Base-by-base conservation (phyloP, 2,113 vertebrate species). In the Pluvianellus socialis region DNA sequence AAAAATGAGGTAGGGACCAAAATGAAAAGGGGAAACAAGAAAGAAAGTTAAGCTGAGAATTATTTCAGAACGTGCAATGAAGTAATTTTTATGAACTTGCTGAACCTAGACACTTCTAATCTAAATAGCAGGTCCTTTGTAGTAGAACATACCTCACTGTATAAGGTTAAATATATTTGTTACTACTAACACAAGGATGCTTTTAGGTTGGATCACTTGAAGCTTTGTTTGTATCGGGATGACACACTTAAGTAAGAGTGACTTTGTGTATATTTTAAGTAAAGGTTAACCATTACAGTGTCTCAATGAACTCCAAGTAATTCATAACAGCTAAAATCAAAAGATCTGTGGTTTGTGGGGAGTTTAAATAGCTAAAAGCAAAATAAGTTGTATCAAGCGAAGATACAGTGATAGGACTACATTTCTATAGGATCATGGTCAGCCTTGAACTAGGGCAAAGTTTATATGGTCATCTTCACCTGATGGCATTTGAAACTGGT, bases 121-220 rank as follows among this genome's bases (percentile, higher is more conserved):
- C 6, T 65, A 61, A 80, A 70, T 1, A 95, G 14, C 38, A 76
- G 40, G 10, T 85, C 49, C 71, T 77, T 81, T 45, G 19, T 3
- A 90, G 50, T 4, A 84, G 42, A 67, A 81, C 20, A 71, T 40
- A 86, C 47, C 77, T 93, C 86, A 67, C 11, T 87, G 47, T 53
- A 67, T 50, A 10, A 92, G 38, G 76, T 80, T 90, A 96, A 96
- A 96, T 65, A 26, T 73, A 86, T 88, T 92, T 95, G 47, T 77
- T 83, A 86, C 38, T 33, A 49, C 62, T 88, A 90, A 74, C 26
- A 30, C 28, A 70, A 85, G 19, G 58, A 68, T 77, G 81, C 35
- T 94, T 55, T 92, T 65, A 68, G 17, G 88, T 42, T n/a, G 79
- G 21, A 94, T 47, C 20, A 26, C 16, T 33, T 28, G 8, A 88